A percentile compares a stretch with the other conserved stretches of the same genome.
phyloP scores from a whole-genome alignment of 1,140 invertebrate species.

The Drusus annulatus region DNA sequence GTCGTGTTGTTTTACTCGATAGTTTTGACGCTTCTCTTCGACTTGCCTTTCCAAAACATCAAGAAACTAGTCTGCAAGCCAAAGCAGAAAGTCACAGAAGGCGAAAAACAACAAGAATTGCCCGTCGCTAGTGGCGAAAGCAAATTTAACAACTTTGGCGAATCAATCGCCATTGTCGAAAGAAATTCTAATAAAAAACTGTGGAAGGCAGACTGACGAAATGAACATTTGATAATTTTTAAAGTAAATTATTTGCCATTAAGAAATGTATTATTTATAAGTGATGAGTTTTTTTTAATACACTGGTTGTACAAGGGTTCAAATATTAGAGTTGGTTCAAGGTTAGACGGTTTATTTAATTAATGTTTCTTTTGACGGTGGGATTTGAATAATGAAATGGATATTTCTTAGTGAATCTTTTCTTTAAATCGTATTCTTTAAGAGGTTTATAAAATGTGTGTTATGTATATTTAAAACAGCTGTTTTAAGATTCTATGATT shows the following conservation, averaged over 20 bases:
- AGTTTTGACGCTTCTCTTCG: conserved; percentile 68
- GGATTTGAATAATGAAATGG: too few species aligned
- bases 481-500: too few species aligned
- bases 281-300: too few species aligned
- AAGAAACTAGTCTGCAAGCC: conserved; percentile 61
- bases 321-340: too few species aligned
- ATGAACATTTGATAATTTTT: too few species aligned
- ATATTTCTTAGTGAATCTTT: too few species aligned
- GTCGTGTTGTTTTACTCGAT: conserved; percentile 66
- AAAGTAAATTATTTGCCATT: conserved; percentile 3
- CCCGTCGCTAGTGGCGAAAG: neutral
- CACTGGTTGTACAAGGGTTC: too few species aligned
- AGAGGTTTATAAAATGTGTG: too few species aligned
- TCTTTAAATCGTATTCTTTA: too few species aligned
- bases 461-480: too few species aligned
- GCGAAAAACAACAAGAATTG: conserved; percentile 13
- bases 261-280: neutral
- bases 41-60: conserved; percentile 71
- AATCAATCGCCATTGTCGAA: conserved; percentile 26
- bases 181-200: conserved; percentile 33
- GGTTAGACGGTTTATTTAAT: too few species aligned
- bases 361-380: too few species aligned
- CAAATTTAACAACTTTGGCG: neutral
- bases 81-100: conserved; percentile 8
- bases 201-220: conserved; percentile 30